Evolutionary conservation across 2,888 invertebrate genomes (phyloP).

Genomic region (Hetaerina titia): DNA sequence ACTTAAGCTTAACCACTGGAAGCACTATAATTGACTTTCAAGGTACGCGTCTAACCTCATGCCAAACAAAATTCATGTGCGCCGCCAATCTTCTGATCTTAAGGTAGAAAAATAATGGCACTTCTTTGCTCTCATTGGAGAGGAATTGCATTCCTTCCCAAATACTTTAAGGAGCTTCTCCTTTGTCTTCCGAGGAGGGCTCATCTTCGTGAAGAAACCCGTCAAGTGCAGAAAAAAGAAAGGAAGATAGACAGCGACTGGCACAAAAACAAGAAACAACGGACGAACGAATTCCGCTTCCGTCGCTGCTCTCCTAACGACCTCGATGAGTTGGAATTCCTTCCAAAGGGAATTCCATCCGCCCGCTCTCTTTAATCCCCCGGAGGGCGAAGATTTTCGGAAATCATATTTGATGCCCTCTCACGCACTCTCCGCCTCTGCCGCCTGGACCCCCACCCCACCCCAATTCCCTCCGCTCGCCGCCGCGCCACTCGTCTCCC

Average conservation of each 20-base stretch:
- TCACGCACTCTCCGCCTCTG: background rate
- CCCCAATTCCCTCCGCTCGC: background rate
- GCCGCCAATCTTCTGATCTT: background rate
- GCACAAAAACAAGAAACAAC: constrained; percentile 7
- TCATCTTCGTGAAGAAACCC: background rate
- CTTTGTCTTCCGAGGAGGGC: background rate
- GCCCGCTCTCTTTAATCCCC: background rate
- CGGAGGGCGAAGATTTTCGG: background rate
- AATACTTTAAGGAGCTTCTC: background rate
- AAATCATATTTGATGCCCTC: constrained; percentile 7
- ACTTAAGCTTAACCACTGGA: too few species aligned
- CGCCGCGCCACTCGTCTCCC: background rate
- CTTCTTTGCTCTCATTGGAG: background rate
- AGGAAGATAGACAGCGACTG: background rate
- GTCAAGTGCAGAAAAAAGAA: background rate
- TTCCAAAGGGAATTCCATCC: background rate
- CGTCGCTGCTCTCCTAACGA: background rate
- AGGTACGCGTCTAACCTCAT: too few species aligned
- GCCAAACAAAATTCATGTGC: background rate
- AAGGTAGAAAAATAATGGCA: background rate
- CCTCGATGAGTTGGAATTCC: background rate
- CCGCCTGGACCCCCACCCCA: background rate
- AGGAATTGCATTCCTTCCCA: background rate
- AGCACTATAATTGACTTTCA: too few species aligned
- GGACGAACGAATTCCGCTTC: background rate